Conservation (phyloP, 2,888 invertebrate genomes). For the Parnassius apollo region DNA sequence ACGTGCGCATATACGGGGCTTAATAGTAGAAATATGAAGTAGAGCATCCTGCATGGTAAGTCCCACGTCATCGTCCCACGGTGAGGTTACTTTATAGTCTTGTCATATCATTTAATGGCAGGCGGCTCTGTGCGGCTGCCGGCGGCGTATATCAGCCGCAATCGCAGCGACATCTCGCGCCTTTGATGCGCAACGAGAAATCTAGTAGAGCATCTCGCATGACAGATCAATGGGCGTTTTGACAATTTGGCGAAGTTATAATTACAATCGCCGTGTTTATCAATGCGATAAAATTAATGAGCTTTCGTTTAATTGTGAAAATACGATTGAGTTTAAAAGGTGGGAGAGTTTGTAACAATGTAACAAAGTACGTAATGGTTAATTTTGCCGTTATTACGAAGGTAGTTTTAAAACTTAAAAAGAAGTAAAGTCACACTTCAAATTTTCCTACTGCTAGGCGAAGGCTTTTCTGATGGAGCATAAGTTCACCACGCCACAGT, state of each 20-base stretch:
- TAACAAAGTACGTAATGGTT: too few species aligned
- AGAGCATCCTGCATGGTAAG: slow-evolving; percentile 44
- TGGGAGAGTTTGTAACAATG: too few species aligned
- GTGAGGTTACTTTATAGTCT: slow-evolving; percentile 74
- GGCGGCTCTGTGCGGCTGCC: slow-evolving; percentile 56
- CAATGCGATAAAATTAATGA: slow-evolving; percentile 7
- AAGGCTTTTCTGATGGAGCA: too few species aligned
- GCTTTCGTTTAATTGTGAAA: neutral
- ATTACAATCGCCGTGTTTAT: slow-evolving; percentile 10
- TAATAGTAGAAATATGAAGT: slow-evolving; percentile 31
- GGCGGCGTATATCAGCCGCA: slow-evolving; percentile 43
- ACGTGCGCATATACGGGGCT: too few species aligned
- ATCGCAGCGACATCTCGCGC: slow-evolving; percentile 50
- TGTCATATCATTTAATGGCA: slow-evolving; percentile 75
- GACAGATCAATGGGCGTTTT: slow-evolving; percentile 21
- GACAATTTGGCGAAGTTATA: slow-evolving; percentile 5
- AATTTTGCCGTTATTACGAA: too few species aligned
- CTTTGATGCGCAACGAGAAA: slow-evolving; percentile 19
- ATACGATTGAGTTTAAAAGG: neutral
- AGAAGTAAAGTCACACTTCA: too few species aligned
- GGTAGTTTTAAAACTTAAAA: too few species aligned
- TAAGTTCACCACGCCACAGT: too few species aligned
- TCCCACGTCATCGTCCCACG: slow-evolving; percentile 55
- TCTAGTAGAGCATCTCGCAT: slow-evolving; percentile 3
- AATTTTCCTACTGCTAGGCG: too few species aligned